Evolutionary conservation across 2,797 vertebrate species (phyloP).

Genomic region (Synaphobranchus kaupii): DNA sequence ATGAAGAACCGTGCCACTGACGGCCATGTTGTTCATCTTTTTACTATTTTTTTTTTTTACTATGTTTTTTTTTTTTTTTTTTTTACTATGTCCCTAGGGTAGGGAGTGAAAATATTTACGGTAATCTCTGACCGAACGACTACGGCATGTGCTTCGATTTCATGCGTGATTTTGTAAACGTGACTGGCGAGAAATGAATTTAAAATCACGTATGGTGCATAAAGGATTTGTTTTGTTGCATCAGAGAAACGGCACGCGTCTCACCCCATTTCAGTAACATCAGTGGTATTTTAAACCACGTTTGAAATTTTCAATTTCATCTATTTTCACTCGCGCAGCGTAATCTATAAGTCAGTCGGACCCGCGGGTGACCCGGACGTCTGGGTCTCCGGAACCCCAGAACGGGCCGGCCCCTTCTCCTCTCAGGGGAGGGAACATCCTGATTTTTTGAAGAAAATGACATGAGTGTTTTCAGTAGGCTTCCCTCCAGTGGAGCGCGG

Average conservation of each 20-base stretch:
- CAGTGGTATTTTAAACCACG: background rate
- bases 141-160: background rate
- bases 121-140: background rate
- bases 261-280: background rate
- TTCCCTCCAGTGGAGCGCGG: constrained; percentile 29
- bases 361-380: constrained; percentile 25
- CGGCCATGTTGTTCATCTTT: background rate
- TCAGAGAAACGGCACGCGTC: background rate
- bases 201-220: background rate
- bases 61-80: too few species aligned
- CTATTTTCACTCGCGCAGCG: constrained; percentile 11
- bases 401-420: background rate
- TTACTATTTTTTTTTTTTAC: background rate
- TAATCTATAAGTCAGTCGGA: background rate
- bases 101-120: background rate
- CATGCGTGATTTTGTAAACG: background rate
- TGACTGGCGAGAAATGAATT: background rate
- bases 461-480: constrained; percentile 25
- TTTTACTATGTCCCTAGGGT: too few species aligned
- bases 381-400: constrained; percentile 14
- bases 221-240: background rate
- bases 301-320: background rate
- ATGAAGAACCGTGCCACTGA: background rate
- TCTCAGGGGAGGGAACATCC: constrained; percentile 30
- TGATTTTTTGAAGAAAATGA: constrained; percentile 40